These are phyloP conservation scores for Xanthia togata DNA, from an alignment of 2,888 invertebrate species.

Conservation along the genomic window DNA sequence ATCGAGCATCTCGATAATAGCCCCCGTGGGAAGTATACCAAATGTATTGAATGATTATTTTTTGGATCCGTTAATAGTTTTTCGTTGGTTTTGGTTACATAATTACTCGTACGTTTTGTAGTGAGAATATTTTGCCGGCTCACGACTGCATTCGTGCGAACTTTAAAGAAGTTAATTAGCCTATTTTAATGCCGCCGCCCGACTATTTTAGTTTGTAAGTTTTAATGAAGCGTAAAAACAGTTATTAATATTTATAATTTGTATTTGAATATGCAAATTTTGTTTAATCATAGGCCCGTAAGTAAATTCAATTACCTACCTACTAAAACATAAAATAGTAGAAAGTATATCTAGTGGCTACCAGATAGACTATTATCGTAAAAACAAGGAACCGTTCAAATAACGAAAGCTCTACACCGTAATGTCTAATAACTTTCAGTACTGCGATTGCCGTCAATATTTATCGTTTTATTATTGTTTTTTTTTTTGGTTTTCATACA, in stretches of 20 bases:
- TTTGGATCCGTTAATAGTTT: slow-evolving; percentile 79
- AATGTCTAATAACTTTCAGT: slow-evolving; percentile 46
- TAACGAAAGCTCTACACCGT: slow-evolving; percentile 29
- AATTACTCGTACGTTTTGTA: slow-evolving; percentile 71
- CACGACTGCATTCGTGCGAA: slow-evolving; percentile 61
- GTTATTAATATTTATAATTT: slow-evolving; percentile 46
- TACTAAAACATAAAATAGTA: neutral
- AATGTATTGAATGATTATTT: slow-evolving; percentile 83
- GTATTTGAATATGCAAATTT: slow-evolving; percentile 31
- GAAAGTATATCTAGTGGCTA: neutral
- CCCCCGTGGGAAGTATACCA: slow-evolving; percentile 81
- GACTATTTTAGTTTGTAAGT: slow-evolving; percentile 55
- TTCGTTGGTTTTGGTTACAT: slow-evolving; percentile 79
- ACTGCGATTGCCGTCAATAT: slow-evolving; percentile 45
- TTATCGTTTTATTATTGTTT: slow-evolving; percentile 47
- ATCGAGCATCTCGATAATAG: slow-evolving; percentile 77
- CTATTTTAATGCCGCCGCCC: slow-evolving; percentile 41
- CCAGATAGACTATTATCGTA: neutral
- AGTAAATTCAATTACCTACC: neutral
- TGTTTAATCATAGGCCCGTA: slow-evolving; percentile 14
- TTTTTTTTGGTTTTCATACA: slow-evolving; percentile 36
- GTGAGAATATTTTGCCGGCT: slow-evolving; percentile 52
- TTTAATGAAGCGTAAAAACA: slow-evolving; percentile 58
- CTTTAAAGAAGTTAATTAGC: slow-evolving; percentile 65
- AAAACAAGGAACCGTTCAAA: slow-evolving; percentile 30